Evolutionary conservation across 2,113 vertebrate species (phyloP).

Genomic region (western clawed frog (Xenopus tropicalis)): DNA sequence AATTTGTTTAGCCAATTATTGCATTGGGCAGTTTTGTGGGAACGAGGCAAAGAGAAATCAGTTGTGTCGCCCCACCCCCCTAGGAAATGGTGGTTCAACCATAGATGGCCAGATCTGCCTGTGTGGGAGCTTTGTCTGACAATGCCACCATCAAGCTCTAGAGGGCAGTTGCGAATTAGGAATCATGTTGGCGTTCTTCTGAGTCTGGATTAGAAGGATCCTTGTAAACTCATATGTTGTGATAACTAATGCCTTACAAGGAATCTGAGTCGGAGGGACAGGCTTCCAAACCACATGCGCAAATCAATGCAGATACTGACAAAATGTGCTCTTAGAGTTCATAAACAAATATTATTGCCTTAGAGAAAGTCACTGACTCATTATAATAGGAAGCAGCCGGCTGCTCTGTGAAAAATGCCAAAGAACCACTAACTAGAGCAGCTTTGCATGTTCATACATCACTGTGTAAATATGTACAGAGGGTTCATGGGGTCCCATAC

Average conservation of each 20-base stretch:
- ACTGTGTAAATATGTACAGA: no score
- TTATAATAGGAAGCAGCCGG: constrained; percentile 1
- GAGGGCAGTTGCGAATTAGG: constrained; percentile 24
- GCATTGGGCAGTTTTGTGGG: no score
- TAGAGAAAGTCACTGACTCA: background rate
- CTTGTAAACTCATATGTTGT: background rate
- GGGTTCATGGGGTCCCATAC: no score
- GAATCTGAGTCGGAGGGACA: background rate
- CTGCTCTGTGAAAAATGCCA: no score
- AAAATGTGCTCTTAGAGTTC: background rate
- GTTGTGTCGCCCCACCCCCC: no score
- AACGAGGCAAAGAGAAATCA: no score
- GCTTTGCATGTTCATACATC: no score
- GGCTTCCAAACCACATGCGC: constrained; percentile 2
- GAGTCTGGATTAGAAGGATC: background rate
- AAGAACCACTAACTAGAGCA: no score
- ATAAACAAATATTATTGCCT: background rate
- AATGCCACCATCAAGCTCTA: constrained; percentile 14
- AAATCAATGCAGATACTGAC: background rate
- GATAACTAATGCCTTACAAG: background rate
- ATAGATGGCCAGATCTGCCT: no score
- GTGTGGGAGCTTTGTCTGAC: no score
- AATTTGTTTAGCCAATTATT: no score
- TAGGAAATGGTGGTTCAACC: no score
- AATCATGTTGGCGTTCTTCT: background rate